Evolutionary conservation across 2,797 vertebrate species (phyloP).

Genomic region (Oreortyx pictus): DNA sequence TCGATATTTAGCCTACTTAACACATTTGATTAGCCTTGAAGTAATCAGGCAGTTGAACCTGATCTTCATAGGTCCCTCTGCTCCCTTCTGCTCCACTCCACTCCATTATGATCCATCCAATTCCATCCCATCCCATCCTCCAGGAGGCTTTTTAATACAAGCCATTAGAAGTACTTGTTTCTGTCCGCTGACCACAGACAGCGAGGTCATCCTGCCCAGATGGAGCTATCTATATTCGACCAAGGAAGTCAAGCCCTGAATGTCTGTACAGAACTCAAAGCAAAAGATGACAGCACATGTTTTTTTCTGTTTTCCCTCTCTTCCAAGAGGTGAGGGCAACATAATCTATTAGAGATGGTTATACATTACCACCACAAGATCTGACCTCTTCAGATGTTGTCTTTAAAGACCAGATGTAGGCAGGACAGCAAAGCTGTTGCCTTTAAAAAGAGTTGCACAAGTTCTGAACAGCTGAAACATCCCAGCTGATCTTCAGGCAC

Average conservation of each 20-base stretch:
- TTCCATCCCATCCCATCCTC: background rate
- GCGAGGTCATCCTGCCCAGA: background rate
- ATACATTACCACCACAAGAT: background rate
- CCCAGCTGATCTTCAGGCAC: background rate
- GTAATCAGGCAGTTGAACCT: background rate
- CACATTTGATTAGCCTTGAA: background rate
- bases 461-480: background rate
- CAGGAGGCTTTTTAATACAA: background rate
- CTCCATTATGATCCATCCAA: background rate
- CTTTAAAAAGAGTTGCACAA: background rate
- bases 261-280: background rate
- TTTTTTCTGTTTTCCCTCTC: background rate
- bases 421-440: background rate
- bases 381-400: background rate
- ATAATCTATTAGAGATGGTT: background rate
- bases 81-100: background rate
- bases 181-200: background rate
- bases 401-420: fast-evolving
- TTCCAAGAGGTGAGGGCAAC: background rate
- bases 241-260: background rate
- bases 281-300: background rate
- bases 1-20: background rate
- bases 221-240: background rate
- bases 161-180: background rate
- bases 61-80: background rate